Percentiles rank a stretch among this genome's conserved stretches.
phyloP scores from a whole-genome alignment of 2,113 vertebrate species.

The Nesospiza acunhae region DNA sequence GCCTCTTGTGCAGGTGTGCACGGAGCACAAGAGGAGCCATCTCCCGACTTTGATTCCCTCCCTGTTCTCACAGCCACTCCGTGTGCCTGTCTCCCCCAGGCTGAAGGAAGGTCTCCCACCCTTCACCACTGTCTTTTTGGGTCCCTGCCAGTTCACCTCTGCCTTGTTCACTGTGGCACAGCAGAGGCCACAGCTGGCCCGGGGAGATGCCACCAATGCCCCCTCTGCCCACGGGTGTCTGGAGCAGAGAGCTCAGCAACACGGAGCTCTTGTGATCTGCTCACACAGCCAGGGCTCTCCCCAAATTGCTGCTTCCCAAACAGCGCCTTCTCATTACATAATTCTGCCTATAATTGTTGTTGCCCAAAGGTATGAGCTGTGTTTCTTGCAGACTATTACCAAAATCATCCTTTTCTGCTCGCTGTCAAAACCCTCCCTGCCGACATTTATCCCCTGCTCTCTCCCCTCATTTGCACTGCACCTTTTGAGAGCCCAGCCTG shows the following conservation, averaged over 20 bases:
- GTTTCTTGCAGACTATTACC: conserved; percentile 65
- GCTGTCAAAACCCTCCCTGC: not conserved
- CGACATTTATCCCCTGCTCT: not conserved
- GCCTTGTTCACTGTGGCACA: not conserved
- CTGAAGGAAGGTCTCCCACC: not conserved
- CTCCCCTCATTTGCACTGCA: not conserved
- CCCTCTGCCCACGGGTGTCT: not conserved
- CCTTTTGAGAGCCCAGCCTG: rapidly evolving
- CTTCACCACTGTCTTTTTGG: not conserved
- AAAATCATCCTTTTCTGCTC: conserved; percentile 62
- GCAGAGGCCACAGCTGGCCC: not conserved
- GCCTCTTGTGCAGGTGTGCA: not conserved
- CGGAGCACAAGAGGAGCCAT: not conserved
- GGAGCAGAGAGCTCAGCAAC: not conserved
- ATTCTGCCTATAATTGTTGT: conserved; percentile 67
- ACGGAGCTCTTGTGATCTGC: not conserved
- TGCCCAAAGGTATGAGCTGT: conserved; percentile 70
- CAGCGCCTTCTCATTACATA: conserved; percentile 64
- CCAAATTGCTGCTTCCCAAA: conserved; percentile 9
- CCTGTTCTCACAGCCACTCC: not conserved
- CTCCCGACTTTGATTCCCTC: not conserved
- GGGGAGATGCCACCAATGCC: not conserved
- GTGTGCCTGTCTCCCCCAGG: not conserved
- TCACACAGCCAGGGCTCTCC: not conserved
- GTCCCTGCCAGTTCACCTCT: not conserved